A percentile compares a stretch with the other conserved stretches of the same genome.
These are phyloP conservation scores for Phataginus tetradactyla DNA, from an alignment of 2,797 vertebrate genomes.

Conservation along the genomic window DNA sequence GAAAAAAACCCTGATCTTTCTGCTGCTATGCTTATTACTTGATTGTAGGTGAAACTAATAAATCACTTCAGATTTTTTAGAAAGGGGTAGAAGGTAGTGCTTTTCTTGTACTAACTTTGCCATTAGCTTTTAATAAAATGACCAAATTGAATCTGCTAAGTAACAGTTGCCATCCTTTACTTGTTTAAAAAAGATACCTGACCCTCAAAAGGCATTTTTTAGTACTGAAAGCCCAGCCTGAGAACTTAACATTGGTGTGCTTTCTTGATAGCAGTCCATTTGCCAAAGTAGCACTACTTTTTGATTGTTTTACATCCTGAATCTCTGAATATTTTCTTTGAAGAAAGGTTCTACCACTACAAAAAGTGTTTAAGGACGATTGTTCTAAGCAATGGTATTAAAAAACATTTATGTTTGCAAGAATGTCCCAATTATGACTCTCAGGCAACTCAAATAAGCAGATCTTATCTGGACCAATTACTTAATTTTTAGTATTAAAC, in stretches of 20 bases:
- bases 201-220: not conserved
- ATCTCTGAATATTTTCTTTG: slow-evolving; percentile 51
- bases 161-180: not conserved
- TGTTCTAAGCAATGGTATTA: slow-evolving; percentile 20
- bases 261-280: slow-evolving; percentile 38
- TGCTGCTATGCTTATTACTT: not conserved
- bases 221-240: not conserved
- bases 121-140: slow-evolving; percentile 39
- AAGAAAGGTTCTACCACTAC: not conserved
- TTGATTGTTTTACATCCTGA: slow-evolving; percentile 19
- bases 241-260: not conserved
- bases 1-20: not conserved
- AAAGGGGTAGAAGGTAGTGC: not conserved
- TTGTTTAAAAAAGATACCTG: not conserved
- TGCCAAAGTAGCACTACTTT: slow-evolving; percentile 5
- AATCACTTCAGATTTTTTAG: not conserved
- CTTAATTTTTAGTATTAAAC: slow-evolving; percentile 14
- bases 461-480: not conserved
- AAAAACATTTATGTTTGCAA: slow-evolving; percentile 30
- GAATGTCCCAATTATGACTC: slow-evolving; percentile 39
- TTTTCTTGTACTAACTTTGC: slow-evolving; percentile 49
- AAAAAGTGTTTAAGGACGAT: slow-evolving; percentile 11
- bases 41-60: not conserved
- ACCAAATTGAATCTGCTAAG: slow-evolving; percentile 11
- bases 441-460: slow-evolving; percentile 37